Conservation (phyloP, 2,797 vertebrate species). For the Clangula hyemalis region DNA sequence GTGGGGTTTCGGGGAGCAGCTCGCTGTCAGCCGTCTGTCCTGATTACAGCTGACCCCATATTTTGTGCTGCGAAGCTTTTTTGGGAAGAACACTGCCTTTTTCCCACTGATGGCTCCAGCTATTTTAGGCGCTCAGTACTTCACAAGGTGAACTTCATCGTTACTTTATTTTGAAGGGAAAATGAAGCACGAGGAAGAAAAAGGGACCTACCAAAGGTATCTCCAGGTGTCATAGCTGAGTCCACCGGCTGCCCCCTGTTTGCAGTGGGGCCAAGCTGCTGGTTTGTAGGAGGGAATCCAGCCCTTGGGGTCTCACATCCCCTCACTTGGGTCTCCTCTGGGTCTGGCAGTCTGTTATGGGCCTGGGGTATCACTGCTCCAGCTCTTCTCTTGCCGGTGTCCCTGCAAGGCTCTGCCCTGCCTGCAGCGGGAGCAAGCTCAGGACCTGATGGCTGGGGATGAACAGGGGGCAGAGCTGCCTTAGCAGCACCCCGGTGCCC, state of each 20-base stretch:
- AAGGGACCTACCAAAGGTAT: neutral
- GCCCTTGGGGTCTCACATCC: neutral
- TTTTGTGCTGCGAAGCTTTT: neutral
- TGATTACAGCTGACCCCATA: neutral
- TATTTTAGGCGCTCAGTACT: neutral
- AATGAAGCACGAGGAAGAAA: neutral
- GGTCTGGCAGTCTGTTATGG: neutral
- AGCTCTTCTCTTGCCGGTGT: neutral
- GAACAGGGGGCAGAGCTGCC: neutral
- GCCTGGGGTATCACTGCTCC: accelerated
- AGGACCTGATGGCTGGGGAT: neutral
- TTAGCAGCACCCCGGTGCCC: accelerated
- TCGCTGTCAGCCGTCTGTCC: neutral
- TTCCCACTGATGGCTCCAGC: neutral
- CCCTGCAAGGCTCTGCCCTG: neutral
- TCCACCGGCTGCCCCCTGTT: neutral
- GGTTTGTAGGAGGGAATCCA: neutral
- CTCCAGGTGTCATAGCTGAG: neutral
- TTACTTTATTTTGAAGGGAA: neutral
- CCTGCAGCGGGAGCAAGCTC: neutral
- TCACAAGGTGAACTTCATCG: neutral
- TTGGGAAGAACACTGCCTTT: neutral
- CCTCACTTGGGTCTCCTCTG: neutral
- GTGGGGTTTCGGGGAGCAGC: neutral
- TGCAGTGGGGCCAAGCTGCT: neutral